Percentiles rank a stretch among this genome's conserved stretches.
These are phyloP conservation scores for Eucidaris tribuloides DNA, from an alignment of 35 echinoderm and acorn worm genomes.

Conservation along the genomic window DNA sequence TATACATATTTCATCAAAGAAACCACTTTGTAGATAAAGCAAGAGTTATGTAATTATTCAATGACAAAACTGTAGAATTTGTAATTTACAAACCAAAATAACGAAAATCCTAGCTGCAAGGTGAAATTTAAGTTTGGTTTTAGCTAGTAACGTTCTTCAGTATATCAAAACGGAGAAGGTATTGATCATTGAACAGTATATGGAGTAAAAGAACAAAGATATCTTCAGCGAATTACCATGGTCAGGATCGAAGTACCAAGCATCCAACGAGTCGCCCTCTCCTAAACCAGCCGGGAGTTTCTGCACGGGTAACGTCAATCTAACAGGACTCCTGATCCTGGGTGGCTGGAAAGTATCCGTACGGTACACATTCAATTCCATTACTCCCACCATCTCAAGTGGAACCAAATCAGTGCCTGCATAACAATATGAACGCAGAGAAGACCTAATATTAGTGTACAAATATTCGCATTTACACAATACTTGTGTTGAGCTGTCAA, in stretches of 20 bases:
- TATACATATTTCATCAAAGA: too few relatives aligned
- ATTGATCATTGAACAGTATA: background rate
- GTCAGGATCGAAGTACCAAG: conserved; percentile 35
- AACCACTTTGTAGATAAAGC: too few relatives aligned
- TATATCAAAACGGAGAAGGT: background rate
- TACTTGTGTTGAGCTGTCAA: too few relatives aligned
- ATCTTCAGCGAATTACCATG: conserved; percentile 10
- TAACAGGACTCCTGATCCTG: background rate
- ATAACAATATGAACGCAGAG: too few relatives aligned
- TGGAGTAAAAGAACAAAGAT: background rate
- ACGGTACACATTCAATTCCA: conserved; percentile 32
- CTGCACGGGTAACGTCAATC: conserved; percentile 24
- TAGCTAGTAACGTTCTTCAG: background rate
- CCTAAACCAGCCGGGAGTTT: conserved; percentile 11
- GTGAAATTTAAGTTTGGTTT: background rate
- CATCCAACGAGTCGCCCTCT: conserved; percentile 36
- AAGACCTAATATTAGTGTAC: too few relatives aligned
- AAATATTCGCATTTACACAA: too few relatives aligned
- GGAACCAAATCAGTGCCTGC: background rate
- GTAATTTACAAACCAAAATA: too few relatives aligned
- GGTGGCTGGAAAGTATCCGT: background rate
- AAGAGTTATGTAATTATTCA: background rate
- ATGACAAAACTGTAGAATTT: too few relatives aligned
- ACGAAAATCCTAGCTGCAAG: background rate
- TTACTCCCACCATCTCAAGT: conserved; percentile 31